Base-by-base conservation (phyloP, 2,888 invertebrate species). In the Lasioglossum lativentre region DNA sequence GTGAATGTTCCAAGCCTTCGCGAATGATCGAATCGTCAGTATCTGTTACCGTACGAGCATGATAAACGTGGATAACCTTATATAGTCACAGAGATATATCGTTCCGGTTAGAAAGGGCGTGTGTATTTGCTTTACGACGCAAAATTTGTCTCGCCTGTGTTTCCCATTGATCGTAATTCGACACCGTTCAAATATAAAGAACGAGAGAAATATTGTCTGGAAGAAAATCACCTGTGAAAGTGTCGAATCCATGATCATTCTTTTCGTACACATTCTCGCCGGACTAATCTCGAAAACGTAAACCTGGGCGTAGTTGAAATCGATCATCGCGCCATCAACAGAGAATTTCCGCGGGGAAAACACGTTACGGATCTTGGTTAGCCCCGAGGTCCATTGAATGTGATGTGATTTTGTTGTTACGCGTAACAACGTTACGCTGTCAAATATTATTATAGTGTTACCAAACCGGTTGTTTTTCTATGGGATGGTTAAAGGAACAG, bases 291-390 rank as follows among this genome's bases (percentile, higher is more conserved):
- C 19, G 72, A 70, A 56, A 83, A 78, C 72, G 73, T 78, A 73
- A 75, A 80, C 75, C 73, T 87, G 87, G 80, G 87, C 87, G 87
- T 87, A 75, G 87, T 87, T 87, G 78, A 63, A 40, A 86, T 86
- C 87, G 87, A 87, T 87, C 73, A 83, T 87, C 68, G 72, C 75
- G 80, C 83, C 83, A 77, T 75, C 74, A 45, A 72, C 73, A 27
- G 77, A 27, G 77, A 77, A 82, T 83, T 86, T 86, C 87, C 87
- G 78, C 83, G 72, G 80, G 77, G 77, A 80, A 80, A 79, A 27
- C 45, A 34, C 45, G 75, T 52, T 59, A 34, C 71, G 34, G 72
- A 45, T 73, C 52, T 76, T 16, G 8, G 52, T 63, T 4, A 34
- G 23, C 27, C 27, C 0, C 23, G 52, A 10, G 12, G 40, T 45